phyloP scores from a whole-genome alignment of 1,140 invertebrate genomes.

The Drosophila ficusphila region DNA sequence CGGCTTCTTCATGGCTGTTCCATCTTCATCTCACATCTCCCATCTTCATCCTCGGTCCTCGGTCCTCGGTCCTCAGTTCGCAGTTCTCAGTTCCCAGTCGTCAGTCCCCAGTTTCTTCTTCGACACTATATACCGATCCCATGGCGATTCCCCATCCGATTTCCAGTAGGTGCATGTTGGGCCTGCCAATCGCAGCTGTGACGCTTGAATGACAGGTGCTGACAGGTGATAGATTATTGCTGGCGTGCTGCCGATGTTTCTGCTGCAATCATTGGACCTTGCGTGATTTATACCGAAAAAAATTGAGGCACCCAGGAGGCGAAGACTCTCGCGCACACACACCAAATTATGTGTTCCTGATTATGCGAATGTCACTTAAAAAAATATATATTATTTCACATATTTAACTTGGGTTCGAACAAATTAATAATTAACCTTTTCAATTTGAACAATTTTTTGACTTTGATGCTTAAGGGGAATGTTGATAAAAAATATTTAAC shows the following conservation, averaged over 20 bases:
- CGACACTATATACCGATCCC: neutral
- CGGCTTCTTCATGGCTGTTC: neutral
- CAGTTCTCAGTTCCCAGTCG: neutral
- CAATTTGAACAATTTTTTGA: no score
- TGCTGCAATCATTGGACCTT: conserved; percentile 8
- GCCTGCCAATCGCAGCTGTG: conserved; percentile 78
- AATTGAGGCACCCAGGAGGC: conserved; percentile 1
- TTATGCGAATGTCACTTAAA: conserved; percentile 29
- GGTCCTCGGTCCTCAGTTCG: neutral
- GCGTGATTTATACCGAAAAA: conserved; percentile 71
- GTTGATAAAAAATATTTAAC: no score
- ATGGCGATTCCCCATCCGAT: neutral
- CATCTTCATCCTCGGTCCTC: neutral
- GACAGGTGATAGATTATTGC: conserved; percentile 84
- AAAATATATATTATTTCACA: neutral
- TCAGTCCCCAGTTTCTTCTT: no score
- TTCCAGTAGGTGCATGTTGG: conserved; percentile 55
- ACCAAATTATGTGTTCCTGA: conserved; percentile 58
- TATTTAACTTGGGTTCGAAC: no score
- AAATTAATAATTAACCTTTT: no score
- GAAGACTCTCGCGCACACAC: neutral
- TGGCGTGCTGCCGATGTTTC: conserved; percentile 40
- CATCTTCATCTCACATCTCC: no score
- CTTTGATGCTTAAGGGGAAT: no score
- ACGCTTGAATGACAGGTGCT: conserved; percentile 84